Conservation (phyloP, 2,797 vertebrate genomes). For the Falco cherrug region DNA sequence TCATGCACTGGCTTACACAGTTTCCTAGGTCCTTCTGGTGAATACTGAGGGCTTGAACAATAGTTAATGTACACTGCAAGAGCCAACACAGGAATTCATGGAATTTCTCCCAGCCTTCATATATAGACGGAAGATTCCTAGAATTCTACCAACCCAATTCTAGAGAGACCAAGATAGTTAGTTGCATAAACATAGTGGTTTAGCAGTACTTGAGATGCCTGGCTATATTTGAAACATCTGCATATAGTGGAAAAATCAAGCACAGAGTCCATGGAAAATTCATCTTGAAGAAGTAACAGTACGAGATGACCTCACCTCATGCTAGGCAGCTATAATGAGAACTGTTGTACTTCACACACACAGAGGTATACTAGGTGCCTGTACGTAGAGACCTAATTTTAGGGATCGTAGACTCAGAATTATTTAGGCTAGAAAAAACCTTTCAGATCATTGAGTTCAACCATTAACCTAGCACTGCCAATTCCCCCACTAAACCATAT, state of each 20-base stretch:
- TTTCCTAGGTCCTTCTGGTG: neutral
- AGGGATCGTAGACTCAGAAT: too few relatives aligned
- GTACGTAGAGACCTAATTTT: neutral
- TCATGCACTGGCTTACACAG: neutral
- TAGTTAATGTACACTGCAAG: neutral
- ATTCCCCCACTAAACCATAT: too few relatives aligned
- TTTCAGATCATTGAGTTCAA: too few relatives aligned
- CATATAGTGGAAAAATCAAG: neutral
- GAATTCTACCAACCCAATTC: neutral
- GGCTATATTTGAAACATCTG: neutral
- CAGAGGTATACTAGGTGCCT: neutral
- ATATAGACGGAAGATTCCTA: neutral
- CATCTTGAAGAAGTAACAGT: neutral
- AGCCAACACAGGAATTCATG: neutral
- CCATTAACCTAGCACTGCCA: too few relatives aligned
- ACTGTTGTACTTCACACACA: neutral
- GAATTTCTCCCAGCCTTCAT: neutral
- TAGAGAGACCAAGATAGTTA: neutral
- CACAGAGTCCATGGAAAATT: neutral
- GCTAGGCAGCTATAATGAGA: neutral
- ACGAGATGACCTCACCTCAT: neutral
- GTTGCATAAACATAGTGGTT: neutral
- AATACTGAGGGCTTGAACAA: neutral
- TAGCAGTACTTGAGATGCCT: neutral
- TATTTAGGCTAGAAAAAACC: too few relatives aligned